Base-by-base conservation (phyloP, 2,113 vertebrate genomes). In the Oreochromis spilurus region DNA sequence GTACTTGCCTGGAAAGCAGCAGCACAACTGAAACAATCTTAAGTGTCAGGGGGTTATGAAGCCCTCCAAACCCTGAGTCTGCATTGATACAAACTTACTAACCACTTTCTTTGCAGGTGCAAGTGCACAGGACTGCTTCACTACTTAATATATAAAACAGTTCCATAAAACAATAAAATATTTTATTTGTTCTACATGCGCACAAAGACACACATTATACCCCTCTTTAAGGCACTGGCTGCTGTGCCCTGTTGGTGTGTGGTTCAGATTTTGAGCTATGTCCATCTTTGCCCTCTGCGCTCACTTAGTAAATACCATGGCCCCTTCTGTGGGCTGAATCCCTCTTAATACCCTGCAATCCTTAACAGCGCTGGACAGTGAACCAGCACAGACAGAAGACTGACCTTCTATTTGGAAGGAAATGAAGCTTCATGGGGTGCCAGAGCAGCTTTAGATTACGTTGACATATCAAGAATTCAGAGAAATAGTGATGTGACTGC, bases 331-430 rank as follows among this genome's bases (percentile, higher is more conserved):
- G 86, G 54, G 65, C 86, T 60, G 58, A 89, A 90, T 94, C 90
- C 53, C 31, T 89, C 67, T 60, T 94, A 89, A 91, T 85, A 89
- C 86, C 90, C 87, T 80, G 62, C 81, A 88, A 85, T 89, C 87
- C 82, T 75, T 38, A 79, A 84, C 89, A 79, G 79, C 82, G 10
- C 52, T 58, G 70, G 78, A 85, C 43, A 88, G 87, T 88, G 38
- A 81, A 65, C 60, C 60, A 16, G 79, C 78, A 82, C 7, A 52
- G 79, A 53, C 40, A 79, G 78, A 90, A 85, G 84, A 89, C 53
- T 87, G 85, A 88, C 70, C 77, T 79, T 84, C 78, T 79, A 62
- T 88, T 90, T 85, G 65, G 65, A 84, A 80, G 67, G 78, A 70
- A 34, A 94, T 54, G 52, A 88, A 40, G 88, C 86, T 80, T 91